Base-by-base conservation (phyloP, 2,797 vertebrate genomes). In the Girardinus metallicus region DNA sequence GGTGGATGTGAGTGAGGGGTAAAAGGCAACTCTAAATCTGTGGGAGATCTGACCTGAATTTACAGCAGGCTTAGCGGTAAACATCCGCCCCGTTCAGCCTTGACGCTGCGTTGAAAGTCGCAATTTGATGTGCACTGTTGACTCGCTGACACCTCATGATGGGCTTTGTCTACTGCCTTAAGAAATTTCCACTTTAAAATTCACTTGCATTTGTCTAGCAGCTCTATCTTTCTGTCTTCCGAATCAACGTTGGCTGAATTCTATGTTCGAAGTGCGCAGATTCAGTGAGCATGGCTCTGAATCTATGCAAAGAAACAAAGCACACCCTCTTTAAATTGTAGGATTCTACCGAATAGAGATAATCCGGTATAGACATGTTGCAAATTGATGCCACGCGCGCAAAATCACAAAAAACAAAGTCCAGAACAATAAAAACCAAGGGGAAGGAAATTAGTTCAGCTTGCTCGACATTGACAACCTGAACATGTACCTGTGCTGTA, bases 1-100 rank as follows among this genome's bases (percentile, higher is more conserved):
- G 39, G 68, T 5, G 79, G 41, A 64, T 51, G 44, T 74, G 49
- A 47, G 78, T 3, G 29, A 7, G 31, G 26, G 68, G 41, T 9
- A n/a, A 70, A 26, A 57, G 29, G 11, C 53, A 71, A 26, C n/a
- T n/a, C 26, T 85, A 78, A 83, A 87, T 87, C 84, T 85, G 74
- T 78, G 44, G 0, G 9, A 71, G 72, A 82, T 83, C 77, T 87
- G 87, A 91, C 80, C 86, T 88, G 84, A 87, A 90, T 91, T 85
- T 86, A 86, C 85, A 80, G 82, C 82, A 71, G 0, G 29, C 78
- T 85, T 49, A 71, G 60, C 80, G 78, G 87, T 83, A 88, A 91
- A 89, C 85, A 87, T 78, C 79, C 47, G 7, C 80, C 87, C 78
- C 43, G 44, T 43, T 73, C 74, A 81, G 80, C 72, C 77, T 75